Evolutionary conservation across 2,797 vertebrate species (phyloP), one percentile per base, ranked within the genome.

Genomic region (Cottoperca gobio): DNA sequence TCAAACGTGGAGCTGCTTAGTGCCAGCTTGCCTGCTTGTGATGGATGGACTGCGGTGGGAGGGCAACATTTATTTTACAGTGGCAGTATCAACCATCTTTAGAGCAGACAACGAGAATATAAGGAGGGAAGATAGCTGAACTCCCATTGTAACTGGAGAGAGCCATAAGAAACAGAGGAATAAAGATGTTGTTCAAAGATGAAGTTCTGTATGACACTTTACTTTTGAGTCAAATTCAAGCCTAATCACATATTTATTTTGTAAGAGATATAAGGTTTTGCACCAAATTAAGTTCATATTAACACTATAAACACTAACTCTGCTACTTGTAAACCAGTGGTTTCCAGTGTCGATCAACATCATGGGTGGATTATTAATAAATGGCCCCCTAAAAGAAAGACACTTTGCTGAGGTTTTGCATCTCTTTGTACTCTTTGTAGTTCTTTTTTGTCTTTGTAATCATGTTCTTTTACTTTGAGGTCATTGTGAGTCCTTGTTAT

Each of bases 41-140:
- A 92, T 86, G 81, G 82, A 92, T 89, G 79, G 78, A 89, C 79
- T 84, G 59, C 10, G 50, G 79, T 86, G 78, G 71, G 85, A 89
- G 86, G 81, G 79, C 76, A 86, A 54, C 55, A 60, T 81, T 75
- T 77, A 43, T 76, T 70, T 83, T 72, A 65, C 73, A 71, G 50
- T 54, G 65, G 71, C 70, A 76, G 66, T 49, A 82, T 87, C 82
- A 57, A 67, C 40, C 53, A 52, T 80, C 63, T 58, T 68, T 60
- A 70, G 63, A 65, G 72, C 45, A 76, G 81, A 85, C 31, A 54
- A 42, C 66, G 40, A 35, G 35, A 46, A 64, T 46, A 62, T 42
- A 46, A 53, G 39, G 9, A 61, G 39, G 45, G 43, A 70, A 40
- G 53, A 63, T 28, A 59, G 68, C 50, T 50, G 4, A 45, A 61